These are phyloP conservation scores for Carcinoscorpius rotundicauda DNA, from an alignment of 1,140 invertebrate species.

Conservation along the genomic window DNA sequence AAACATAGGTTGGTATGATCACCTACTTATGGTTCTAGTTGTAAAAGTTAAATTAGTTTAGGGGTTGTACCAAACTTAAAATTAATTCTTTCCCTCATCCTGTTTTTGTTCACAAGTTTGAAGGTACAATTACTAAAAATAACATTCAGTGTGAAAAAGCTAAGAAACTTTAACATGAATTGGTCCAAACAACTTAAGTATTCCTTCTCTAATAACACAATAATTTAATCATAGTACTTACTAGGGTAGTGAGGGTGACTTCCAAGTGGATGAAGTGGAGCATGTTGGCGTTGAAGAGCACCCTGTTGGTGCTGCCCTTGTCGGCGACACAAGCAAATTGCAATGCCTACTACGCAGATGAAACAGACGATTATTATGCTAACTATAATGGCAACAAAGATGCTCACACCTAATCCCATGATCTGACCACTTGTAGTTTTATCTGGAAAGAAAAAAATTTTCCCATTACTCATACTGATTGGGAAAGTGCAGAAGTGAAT, in stretches of 20 bases:
- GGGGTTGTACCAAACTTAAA: too few species aligned
- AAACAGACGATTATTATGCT: constrained; percentile 48
- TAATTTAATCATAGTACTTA: constrained; percentile 4
- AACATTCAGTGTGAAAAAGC: not conserved
- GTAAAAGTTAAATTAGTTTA: too few species aligned
- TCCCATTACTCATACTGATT: not conserved
- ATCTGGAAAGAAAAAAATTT: constrained; percentile 33
- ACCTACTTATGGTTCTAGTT: too few species aligned
- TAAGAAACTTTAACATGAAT: constrained; percentile 6
- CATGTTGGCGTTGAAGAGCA: not conserved
- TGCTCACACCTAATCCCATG: constrained; percentile 55
- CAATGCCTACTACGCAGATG: constrained; percentile 48
- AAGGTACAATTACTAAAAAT: too few species aligned
- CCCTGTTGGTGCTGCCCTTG: not conserved
- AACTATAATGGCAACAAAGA: constrained; percentile 56
- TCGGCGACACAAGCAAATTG: constrained; percentile 59
- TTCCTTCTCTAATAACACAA: too few species aligned
- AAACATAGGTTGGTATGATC: too few species aligned
- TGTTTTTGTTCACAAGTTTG: too few species aligned
- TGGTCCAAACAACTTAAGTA: too few species aligned
- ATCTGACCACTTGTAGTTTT: constrained; percentile 56
- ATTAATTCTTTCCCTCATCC: too few species aligned
- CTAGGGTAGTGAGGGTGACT: constrained; percentile 18
- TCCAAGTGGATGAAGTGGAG: constrained; percentile 7
- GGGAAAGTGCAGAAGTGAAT: not conserved